A percentile compares a stretch with the other conserved stretches of the same genome.
Conservation (phyloP, 1,140 invertebrate genomes). For the Drosophila santomea region DNA sequence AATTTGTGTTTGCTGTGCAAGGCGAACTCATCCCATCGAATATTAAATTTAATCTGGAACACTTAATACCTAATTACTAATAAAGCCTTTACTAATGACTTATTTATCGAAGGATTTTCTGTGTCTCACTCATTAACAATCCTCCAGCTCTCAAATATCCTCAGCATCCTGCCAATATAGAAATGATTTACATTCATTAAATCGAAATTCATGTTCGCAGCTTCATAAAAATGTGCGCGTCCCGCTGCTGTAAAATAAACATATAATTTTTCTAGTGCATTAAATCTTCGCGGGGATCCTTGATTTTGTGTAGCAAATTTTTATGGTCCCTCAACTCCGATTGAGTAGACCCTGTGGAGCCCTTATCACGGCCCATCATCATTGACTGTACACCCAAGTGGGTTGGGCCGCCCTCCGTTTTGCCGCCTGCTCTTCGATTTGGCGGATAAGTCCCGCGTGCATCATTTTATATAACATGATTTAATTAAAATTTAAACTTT, state of each 20-base stretch:
- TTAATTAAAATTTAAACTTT: slow-evolving; percentile 84
- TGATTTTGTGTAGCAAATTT: slow-evolving; percentile 43
- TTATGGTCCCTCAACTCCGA: slow-evolving; percentile 43
- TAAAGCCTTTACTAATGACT: too few relatives aligned
- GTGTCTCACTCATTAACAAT: not conserved
- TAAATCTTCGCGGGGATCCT: slow-evolving; percentile 31
- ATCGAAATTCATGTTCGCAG: slow-evolving; percentile 30
- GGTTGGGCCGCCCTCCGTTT: slow-evolving; percentile 3
- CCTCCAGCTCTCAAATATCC: not conserved
- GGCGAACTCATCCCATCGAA: not conserved
- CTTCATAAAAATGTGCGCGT: slow-evolving; percentile 20
- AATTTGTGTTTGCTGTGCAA: slow-evolving; percentile 4
- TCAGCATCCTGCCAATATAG: slow-evolving; percentile 8
- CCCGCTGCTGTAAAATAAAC: slow-evolving; percentile 4
- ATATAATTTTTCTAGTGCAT: slow-evolving; percentile 57
- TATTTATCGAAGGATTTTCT: not conserved
- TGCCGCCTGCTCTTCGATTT: slow-evolving; percentile 6
- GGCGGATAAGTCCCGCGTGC: slow-evolving; percentile 58
- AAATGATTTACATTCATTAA: slow-evolving; percentile 49
- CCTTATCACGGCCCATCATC: slow-evolving; percentile 74
- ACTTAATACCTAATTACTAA: too few relatives aligned
- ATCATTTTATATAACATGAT: slow-evolving; percentile 81
- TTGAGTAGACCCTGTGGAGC: slow-evolving; percentile 73
- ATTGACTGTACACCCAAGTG: slow-evolving; percentile 69
- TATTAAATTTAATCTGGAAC: too few relatives aligned